Evolutionary conservation across 2,888 invertebrate genomes (phyloP).

Genomic region (Nomada fucata): DNA sequence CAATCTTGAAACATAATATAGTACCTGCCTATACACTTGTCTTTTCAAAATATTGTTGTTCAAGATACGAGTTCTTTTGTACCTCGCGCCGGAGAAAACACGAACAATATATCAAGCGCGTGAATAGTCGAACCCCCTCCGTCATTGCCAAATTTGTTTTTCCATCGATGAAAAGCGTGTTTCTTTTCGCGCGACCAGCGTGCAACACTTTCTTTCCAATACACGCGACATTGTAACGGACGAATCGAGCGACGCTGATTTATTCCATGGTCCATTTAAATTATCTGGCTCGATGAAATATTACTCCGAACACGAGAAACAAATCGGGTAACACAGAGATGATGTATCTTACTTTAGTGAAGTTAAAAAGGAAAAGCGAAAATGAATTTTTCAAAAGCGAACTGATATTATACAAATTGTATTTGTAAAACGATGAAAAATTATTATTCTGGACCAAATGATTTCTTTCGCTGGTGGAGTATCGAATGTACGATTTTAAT

Average conservation of each 20-base stretch:
- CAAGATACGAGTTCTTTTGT: slow-evolving; percentile 56
- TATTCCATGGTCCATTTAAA: too few species aligned
- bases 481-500: background rate
- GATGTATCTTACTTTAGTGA: background rate
- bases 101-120: slow-evolving; percentile 36
- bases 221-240: background rate
- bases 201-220: background rate
- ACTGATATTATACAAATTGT: too few species aligned
- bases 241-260: background rate
- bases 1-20: slow-evolving; percentile 70
- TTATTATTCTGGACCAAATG: too few species aligned
- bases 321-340: background rate
- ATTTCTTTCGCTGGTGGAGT: background rate
- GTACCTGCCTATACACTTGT: slow-evolving; percentile 72
- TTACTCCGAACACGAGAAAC: too few species aligned
- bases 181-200: slow-evolving; percentile 17
- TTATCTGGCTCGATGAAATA: too few species aligned
- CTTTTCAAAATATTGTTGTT: slow-evolving; percentile 54
- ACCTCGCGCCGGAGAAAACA: slow-evolving; percentile 54
- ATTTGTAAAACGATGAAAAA: background rate
- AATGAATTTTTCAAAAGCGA: too few species aligned
- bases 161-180: slow-evolving; percentile 26
- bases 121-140: slow-evolving; percentile 30
- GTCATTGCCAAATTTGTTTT: slow-evolving; percentile 53
- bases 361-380: too few species aligned